Percentiles rank a stretch among this genome's conserved stretches.
Conservation (phyloP, 2,888 invertebrate genomes). For the Tribolium freemani region DNA sequence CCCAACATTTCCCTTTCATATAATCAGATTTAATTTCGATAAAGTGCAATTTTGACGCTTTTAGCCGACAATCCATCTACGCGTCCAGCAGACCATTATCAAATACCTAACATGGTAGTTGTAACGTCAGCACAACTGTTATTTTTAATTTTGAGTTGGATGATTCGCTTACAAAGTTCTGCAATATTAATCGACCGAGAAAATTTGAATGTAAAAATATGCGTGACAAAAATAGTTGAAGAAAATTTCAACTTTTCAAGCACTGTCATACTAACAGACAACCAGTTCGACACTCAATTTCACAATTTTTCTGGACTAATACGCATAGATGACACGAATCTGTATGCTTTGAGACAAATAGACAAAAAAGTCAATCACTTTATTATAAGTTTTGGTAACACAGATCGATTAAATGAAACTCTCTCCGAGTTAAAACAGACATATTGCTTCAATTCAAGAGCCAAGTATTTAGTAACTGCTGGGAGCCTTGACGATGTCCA, state of each 20-base stretch:
- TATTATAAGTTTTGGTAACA: slow-evolving; percentile 11
- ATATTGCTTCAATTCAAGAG: slow-evolving; percentile 38
- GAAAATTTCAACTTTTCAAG: background rate
- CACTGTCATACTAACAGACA: background rate
- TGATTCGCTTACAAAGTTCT: background rate
- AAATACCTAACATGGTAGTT: background rate
- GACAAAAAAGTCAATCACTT: slow-evolving; percentile 23
- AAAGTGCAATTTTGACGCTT: too few species aligned
- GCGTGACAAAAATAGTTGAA: background rate
- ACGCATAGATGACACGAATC: background rate
- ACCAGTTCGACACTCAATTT: background rate
- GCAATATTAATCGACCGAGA: background rate
- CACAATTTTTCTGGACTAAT: background rate
- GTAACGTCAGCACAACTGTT: background rate
- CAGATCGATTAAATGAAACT: slow-evolving; percentile 25
- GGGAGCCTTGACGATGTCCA: background rate
- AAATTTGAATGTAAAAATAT: background rate
- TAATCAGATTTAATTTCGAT: too few species aligned
- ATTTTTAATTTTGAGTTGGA: background rate
- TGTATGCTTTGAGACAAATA: background rate
- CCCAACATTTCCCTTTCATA: too few species aligned
- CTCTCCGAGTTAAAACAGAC: slow-evolving; percentile 7
- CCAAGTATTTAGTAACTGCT: slow-evolving; percentile 27
- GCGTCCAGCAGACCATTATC: too few species aligned
- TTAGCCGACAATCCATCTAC: too few species aligned